A percentile compares a stretch with the other conserved stretches of the same genome.
These are phyloP conservation scores for Harpalus rufipes DNA, from an alignment of 2,888 invertebrate genomes.

Conservation along the genomic window DNA sequence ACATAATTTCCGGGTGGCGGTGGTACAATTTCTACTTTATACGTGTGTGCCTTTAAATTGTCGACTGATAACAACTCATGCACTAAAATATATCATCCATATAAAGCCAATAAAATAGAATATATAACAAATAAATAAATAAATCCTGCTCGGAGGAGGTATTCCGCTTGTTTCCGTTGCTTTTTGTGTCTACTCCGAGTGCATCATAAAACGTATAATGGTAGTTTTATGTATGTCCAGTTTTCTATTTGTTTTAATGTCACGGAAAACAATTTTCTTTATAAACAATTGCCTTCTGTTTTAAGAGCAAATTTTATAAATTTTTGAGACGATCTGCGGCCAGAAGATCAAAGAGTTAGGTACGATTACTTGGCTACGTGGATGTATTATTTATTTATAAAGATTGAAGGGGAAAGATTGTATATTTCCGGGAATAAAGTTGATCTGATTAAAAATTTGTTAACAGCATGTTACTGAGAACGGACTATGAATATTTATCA, in stretches of 20 bases:
- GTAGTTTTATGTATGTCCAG: neutral
- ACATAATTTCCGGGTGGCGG: neutral
- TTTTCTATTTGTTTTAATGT: neutral
- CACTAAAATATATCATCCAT: neutral
- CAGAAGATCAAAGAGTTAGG: neutral
- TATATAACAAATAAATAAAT: no score
- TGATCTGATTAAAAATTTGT: slow-evolving; percentile 49
- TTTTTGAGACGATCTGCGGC: neutral
- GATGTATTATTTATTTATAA: slow-evolving; percentile 33
- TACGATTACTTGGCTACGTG: slow-evolving; percentile 21
- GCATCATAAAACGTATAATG: neutral
- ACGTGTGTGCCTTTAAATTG: neutral
- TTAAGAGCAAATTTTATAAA: neutral
- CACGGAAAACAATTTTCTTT: neutral
- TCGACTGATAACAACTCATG: neutral
- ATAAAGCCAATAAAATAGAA: no score
- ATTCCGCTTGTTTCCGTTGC: no score
- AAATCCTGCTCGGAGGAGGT: neutral
- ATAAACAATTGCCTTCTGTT: neutral
- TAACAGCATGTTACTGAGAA: slow-evolving; percentile 20
- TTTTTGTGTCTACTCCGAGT: neutral
- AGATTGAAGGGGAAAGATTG: slow-evolving; percentile 43
- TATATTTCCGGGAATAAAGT: slow-evolving; percentile 28
- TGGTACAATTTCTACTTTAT: slow-evolving; percentile 1
- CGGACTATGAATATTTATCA: slow-evolving; percentile 12